phyloP scores from a whole-genome alignment of 2,888 invertebrate genomes.

The Drosophila ustulata region DNA sequence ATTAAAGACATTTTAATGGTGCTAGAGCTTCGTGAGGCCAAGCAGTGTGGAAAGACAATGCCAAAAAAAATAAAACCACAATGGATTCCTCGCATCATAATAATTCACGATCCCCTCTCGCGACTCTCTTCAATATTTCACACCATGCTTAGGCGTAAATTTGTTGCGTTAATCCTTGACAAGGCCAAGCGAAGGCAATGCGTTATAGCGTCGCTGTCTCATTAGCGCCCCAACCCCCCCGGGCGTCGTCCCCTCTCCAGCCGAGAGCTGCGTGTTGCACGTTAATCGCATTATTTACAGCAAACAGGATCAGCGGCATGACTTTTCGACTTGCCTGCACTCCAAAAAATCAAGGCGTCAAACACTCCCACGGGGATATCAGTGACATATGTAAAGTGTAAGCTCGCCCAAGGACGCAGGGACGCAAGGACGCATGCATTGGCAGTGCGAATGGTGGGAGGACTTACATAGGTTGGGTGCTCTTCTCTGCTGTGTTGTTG shows the following conservation, averaged over 20 bases:
- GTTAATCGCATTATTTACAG: slow-evolving; percentile 86
- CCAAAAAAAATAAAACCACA: slow-evolving; percentile 40
- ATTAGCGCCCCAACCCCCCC: slow-evolving; percentile 54
- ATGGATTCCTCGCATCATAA: slow-evolving; percentile 43
- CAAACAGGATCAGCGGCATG: slow-evolving; percentile 84
- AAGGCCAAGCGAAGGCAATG: slow-evolving; percentile 27
- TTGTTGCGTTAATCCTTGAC: slow-evolving; percentile 71
- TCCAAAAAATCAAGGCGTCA: slow-evolving; percentile 72
- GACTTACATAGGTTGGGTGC: neutral
- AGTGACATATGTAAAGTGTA: slow-evolving; percentile 85
- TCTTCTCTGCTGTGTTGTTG: neutral
- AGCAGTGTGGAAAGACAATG: slow-evolving; percentile 62
- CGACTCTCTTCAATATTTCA: slow-evolving; percentile 51
- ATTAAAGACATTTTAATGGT: slow-evolving; percentile 79
- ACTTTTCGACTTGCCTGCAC: slow-evolving; percentile 69
- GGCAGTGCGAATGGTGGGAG: no score
- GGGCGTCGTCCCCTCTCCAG: neutral
- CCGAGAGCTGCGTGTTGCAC: slow-evolving; percentile 73
- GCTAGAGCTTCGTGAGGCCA: slow-evolving; percentile 9
- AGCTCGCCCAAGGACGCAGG: slow-evolving; percentile 71
- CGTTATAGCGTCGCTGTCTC: slow-evolving; percentile 55
- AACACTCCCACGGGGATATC: slow-evolving; percentile 85
- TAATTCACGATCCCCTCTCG: slow-evolving; percentile 52
- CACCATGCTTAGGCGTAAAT: slow-evolving; percentile 75
- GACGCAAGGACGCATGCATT: no score